phyloP scores from a whole-genome alignment of 2,113 vertebrate species.

The chimpanzee (Pan troglodytes) region NHGRI_mPanTro3-v2.1_pri NC_072411.2:69447501-69448000 shows the following conservation, averaged over 20 bases:
- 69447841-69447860: too few species aligned
- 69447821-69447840: too few species aligned
- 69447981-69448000: too few species aligned
- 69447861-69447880: too few species aligned
- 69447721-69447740: not conserved
- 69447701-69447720: conserved; percentile 17
- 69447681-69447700: not conserved
- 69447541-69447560: not conserved
- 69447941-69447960: too few species aligned
- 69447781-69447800: not conserved
- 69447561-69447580: not conserved
- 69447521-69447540: not conserved
- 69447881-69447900: too few species aligned
- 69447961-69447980: too few species aligned
- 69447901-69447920: too few species aligned
- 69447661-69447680: not conserved
- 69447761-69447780: not conserved
- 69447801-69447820: not conserved
- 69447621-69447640: not conserved
- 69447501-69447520: not conserved
- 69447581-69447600: not conserved
- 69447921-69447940: too few species aligned
- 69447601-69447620: not conserved
- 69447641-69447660: not conserved
- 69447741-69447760: not conserved